Conservation (phyloP, 2,888 invertebrate genomes). For the Tenodera sinensis region DNA sequence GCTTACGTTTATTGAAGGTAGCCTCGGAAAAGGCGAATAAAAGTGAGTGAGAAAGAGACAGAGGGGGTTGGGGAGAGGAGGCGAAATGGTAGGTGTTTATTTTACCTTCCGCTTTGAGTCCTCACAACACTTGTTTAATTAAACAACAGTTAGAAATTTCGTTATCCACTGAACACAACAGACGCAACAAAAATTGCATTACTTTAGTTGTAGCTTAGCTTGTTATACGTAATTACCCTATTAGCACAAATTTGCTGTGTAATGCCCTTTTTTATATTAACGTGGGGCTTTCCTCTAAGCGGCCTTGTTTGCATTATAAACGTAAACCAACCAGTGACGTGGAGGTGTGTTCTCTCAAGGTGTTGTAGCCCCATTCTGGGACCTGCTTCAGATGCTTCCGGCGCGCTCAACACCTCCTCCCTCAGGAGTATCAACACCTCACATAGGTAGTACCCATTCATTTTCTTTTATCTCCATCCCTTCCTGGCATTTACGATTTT, state of each 20-base stretch:
- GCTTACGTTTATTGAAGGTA: background rate
- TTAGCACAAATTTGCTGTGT: slow-evolving; percentile 2
- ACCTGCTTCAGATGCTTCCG: background rate
- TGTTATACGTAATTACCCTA: slow-evolving; percentile 3
- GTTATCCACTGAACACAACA: background rate
- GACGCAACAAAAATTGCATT: slow-evolving; percentile 15
- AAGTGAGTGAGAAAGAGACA: slow-evolving; percentile 15
- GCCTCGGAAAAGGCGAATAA: background rate
- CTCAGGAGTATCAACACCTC: background rate
- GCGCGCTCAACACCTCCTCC: background rate
- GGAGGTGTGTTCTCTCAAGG: background rate
- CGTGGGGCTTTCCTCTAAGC: background rate
- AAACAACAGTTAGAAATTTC: slow-evolving; percentile 7
- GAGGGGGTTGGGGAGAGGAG: slow-evolving; percentile 9
- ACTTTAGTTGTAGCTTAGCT: slow-evolving; percentile 7
- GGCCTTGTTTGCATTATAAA: background rate
- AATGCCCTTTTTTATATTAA: slow-evolving; percentile 6
- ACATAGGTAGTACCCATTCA: background rate
- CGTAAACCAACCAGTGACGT: background rate
- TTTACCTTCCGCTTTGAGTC: slow-evolving; percentile 6
- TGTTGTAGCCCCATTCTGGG: background rate
- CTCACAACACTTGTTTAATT: slow-evolving; percentile 17
- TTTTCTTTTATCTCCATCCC: too few relatives aligned
- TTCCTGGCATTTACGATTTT: too few relatives aligned
- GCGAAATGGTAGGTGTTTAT: slow-evolving; percentile 4